These are phyloP conservation scores for Lophius americanus DNA, from an alignment of 2,797 vertebrate species.

Conservation along the genomic window DNA sequence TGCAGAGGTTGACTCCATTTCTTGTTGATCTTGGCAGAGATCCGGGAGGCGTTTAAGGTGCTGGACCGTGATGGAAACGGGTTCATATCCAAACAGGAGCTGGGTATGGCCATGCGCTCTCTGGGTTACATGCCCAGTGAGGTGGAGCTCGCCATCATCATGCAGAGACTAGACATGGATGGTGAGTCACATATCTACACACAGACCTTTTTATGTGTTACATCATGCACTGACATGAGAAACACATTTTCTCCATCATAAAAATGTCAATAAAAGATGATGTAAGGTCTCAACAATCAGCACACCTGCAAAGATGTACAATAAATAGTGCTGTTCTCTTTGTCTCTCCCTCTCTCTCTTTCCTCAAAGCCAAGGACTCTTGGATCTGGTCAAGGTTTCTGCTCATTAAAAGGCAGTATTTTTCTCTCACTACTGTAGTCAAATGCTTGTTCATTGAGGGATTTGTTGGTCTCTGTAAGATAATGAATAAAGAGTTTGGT, in stretches of 20 bases:
- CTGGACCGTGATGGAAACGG: constrained; percentile 93
- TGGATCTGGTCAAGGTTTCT: too few relatives aligned
- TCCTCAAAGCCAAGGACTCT: too few relatives aligned
- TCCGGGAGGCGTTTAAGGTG: constrained; percentile 92
- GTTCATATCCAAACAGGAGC: constrained; percentile 96
- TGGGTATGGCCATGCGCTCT: constrained; percentile 96
- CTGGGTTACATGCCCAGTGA: constrained; percentile 96
- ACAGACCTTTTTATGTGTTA: constrained; percentile 1
- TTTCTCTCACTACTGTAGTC: too few relatives aligned
- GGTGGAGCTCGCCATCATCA: constrained; percentile 95
- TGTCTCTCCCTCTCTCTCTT: too few relatives aligned
- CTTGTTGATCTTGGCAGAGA: constrained; percentile 83
- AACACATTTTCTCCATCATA: background rate
- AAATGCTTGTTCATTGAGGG: too few relatives aligned
- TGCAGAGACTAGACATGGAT: constrained; percentile 96
- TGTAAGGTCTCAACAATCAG: background rate
- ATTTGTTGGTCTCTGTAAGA: too few relatives aligned
- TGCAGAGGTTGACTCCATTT: constrained; percentile 34
- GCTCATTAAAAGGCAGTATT: too few relatives aligned
- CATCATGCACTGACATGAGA: background rate
- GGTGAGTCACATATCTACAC: constrained; percentile 82
- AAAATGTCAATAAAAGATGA: background rate
- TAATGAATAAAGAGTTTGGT: too few relatives aligned
- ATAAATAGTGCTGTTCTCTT: background rate
- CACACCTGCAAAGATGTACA: background rate